Evolutionary conservation across 2,888 invertebrate genomes (phyloP), one percentile per base, ranked within the genome.

Genomic region (Meghimatium bilineatum): DNA sequence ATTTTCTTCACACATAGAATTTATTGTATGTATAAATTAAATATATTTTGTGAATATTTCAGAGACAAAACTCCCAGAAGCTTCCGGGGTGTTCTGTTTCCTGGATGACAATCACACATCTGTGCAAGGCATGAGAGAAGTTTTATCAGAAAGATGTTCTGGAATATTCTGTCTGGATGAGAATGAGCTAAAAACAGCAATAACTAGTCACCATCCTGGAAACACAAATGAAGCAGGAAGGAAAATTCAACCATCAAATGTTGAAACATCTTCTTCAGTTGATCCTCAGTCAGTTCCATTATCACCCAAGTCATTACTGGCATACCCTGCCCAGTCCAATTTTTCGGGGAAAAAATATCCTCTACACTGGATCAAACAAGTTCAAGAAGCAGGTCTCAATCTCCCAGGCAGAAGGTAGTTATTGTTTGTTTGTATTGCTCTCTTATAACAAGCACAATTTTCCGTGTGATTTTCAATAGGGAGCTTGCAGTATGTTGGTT

Each of bases 41-140:
- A n/a, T n/a, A n/a, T n/a, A n/a, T 44, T 56, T 17, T 5, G 12
- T 63, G 26, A 69, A 12, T 14, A 56, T 77, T 77, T 77, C 63
- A 77, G 63, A 63, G 5, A 34, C 63, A 29, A 29, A 60, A n/a
- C 26, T 23, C 44, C 0, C 12, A 29, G 63, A 63, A 12, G 72
- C n/a, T 17, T 63, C 75, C 77, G 97, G 97, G 1, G 94, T 95
- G 79, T 97, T 97, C 92, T 95, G 96, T 17, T 97, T 98, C 93
- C 94, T 97, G 80, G 95, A 96, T 92, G 98, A 99, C 93, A 98
- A 97, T 92, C 99, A 99, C 93, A 99, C 99, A 0, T 99, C 99
- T 1, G 97, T 98, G 0, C 94, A 99, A 85, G 99, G 99, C 23
- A 96, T 99, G 95, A 95, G 99, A 92, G 97, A 96, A 93, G 92